Evolutionary conservation across 2,888 invertebrate species (phyloP), one percentile per base, ranked within the genome.

Genomic region (Ommatoiulus sabulosus): DNA sequence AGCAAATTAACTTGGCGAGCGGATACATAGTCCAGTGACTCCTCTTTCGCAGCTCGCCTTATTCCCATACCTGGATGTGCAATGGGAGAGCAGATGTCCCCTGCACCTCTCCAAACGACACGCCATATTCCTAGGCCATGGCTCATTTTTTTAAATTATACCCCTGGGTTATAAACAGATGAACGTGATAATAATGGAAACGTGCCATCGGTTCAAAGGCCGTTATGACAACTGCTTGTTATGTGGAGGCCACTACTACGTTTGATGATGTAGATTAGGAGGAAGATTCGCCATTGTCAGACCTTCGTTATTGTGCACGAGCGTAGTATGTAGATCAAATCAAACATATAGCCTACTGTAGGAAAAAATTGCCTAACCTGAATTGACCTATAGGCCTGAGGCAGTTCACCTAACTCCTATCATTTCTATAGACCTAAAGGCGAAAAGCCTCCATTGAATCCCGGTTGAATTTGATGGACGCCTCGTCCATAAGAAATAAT

Each of bases 21-120:
- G 72, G 72, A 72, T 72, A 24, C 72, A 72, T 72, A 72, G 72
- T 72, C 72, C 72, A 72, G 72, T 72, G 72, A 72, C 72, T 72
- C 20, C 72, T 72, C 72, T 72, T 24, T 72, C 63, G 63, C 20
- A 17, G 63, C 63, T 63, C 7, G 3, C 6, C 5, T n/a, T 63
- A 63, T 72, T 24, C 72, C 17, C 20, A 24, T 72, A 72, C 72
- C 72, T 72, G 72, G 72, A 72, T 20, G 24, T n/a, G 24, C 72
- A 20, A 7, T 20, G 63, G 6, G 46, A 63, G 63, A 63, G 63
- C 63, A 72, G 72, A 72, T 72, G 72, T 72, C 72, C 24, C 72
- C 72, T 8, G 24, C 72, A 24, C 72, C 24, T 24, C 20, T 8
- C 24, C 24, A 24, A 24, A 72, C 72, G 24, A 24, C 24, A 72